A percentile compares a stretch with the other conserved stretches of the same genome.
Conservation (phyloP, 2,888 invertebrate genomes). For the Cataglyphis altisquamis region DNA sequence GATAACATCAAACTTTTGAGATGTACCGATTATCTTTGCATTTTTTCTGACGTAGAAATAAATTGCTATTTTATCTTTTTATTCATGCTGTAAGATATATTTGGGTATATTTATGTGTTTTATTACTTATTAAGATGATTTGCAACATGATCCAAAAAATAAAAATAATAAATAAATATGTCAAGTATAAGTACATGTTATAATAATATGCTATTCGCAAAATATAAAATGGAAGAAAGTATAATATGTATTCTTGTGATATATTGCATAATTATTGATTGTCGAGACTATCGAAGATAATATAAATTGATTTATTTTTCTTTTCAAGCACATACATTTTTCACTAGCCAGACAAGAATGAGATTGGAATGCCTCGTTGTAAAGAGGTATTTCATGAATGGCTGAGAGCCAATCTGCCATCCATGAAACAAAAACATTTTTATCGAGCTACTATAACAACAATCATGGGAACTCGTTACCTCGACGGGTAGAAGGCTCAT, state of each 20-base stretch:
- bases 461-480: slow-evolving; percentile 29
- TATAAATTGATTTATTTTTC: slow-evolving; percentile 37
- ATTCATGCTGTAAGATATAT: neutral
- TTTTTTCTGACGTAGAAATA: neutral
- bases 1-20: neutral
- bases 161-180: slow-evolving; percentile 1
- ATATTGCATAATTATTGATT: slow-evolving; percentile 23
- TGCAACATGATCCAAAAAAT: neutral
- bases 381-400: slow-evolving; percentile 53
- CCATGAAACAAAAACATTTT: slow-evolving; percentile 44
- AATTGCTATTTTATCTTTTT: neutral
- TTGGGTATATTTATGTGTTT: neutral
- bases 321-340: slow-evolving; percentile 7
- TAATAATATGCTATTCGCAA: neutral
- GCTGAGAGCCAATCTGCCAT: slow-evolving; percentile 41
- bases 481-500: slow-evolving; percentile 24
- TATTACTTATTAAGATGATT: neutral
- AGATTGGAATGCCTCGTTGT: slow-evolving; percentile 54
- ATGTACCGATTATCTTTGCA: neutral
- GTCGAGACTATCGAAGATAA: slow-evolving; percentile 14
- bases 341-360: slow-evolving; percentile 24
- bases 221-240: slow-evolving; percentile 3
- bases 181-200: neutral
- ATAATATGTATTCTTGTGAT: neutral
- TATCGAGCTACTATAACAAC: slow-evolving; percentile 35